Conservation (phyloP, 2,888 invertebrate genomes). For the Diarsia mendica region DNA sequence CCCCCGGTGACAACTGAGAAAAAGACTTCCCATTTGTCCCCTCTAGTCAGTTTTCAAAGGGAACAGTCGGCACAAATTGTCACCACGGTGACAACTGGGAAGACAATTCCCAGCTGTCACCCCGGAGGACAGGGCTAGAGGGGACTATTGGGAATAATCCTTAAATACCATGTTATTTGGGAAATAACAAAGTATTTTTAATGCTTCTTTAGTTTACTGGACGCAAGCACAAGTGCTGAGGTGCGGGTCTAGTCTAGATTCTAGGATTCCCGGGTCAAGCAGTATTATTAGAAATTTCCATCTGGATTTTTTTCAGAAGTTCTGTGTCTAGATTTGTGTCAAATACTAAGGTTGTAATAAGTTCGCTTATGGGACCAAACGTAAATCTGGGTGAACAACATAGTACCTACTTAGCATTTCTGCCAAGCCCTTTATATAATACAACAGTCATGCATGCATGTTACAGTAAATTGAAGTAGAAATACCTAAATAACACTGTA, state of each 20-base stretch:
- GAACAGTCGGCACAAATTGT: too few relatives aligned
- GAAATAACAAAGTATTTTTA: neutral
- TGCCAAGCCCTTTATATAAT: neutral
- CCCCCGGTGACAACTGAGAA: too few relatives aligned
- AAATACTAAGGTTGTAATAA: neutral
- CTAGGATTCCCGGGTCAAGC: neutral
- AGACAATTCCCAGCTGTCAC: too few relatives aligned
- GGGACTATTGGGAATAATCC: too few relatives aligned
- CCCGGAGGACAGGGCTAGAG: too few relatives aligned
- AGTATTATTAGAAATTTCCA: neutral
- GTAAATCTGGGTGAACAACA: neutral
- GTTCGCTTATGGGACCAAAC: too few relatives aligned
- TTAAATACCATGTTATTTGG: slow-evolving; percentile 6
- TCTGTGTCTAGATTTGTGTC: neutral
- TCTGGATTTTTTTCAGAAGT: neutral
- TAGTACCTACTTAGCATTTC: neutral
- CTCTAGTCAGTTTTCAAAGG: too few relatives aligned
- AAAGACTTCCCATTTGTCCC: too few relatives aligned
- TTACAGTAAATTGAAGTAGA: neutral
- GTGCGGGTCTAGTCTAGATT: neutral
- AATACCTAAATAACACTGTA: neutral
- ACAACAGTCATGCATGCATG: neutral
- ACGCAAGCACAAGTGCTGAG: neutral
- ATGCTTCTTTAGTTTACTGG: neutral
- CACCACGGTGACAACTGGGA: too few relatives aligned